Evolutionary conservation across 2,888 invertebrate genomes (phyloP).

Genomic region (Heliconius charithonia): DNA sequence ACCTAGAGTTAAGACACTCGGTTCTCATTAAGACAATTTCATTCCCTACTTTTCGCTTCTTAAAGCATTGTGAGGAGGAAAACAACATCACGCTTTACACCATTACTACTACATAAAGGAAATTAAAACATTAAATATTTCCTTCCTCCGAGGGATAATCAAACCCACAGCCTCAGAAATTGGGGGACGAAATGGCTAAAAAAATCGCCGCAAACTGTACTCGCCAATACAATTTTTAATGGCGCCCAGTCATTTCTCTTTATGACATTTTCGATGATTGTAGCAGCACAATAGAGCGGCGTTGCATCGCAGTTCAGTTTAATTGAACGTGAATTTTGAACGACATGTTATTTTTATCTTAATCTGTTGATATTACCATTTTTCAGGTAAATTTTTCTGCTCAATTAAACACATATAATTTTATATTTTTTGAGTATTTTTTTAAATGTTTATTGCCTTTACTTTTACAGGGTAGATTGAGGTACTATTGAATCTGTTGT

Average conservation of each 20-base stretch:
- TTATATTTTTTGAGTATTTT: no score
- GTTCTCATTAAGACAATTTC: no score
- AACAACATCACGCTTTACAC: background rate
- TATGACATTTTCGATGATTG: constrained; percentile 70
- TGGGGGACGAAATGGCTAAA: constrained; percentile 18
- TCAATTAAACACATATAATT: background rate
- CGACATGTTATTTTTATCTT: constrained; percentile 28
- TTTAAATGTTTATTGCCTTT: no score
- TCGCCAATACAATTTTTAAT: constrained; percentile 79
- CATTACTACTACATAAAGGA: background rate
- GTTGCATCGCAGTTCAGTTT: constrained; percentile 42
- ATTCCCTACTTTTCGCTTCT: no score
- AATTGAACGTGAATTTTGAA: constrained; percentile 70
- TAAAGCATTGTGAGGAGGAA: no score
- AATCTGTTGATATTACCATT: background rate
- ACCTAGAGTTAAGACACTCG: no score
- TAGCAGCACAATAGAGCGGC: constrained; percentile 53
- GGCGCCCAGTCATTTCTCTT: constrained; percentile 59
- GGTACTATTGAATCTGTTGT: no score
- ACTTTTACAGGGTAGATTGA: no score
- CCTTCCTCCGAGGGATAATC: background rate
- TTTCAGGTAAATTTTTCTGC: background rate
- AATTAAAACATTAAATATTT: background rate
- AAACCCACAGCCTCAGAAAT: background rate
- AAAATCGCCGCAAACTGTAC: constrained; percentile 59